A percentile compares a stretch with the other conserved stretches of the same genome.
These are phyloP conservation scores for Pterois miles DNA, from an alignment of 2,797 vertebrate species.

Conservation along the genomic window DNA sequence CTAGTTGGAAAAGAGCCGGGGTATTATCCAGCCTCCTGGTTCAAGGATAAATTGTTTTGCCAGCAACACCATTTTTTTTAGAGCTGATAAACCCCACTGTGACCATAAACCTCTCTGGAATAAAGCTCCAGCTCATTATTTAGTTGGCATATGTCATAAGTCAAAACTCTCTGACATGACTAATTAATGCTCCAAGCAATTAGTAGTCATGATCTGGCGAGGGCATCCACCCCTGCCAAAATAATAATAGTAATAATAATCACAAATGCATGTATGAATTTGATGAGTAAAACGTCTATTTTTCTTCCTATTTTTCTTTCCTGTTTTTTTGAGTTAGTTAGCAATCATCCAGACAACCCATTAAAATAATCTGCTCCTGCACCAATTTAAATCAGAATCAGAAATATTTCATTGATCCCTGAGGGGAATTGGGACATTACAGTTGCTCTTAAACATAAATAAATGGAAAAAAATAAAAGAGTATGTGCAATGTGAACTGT, in stretches of 20 bases:
- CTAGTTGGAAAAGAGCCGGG: not conserved
- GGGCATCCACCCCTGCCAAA: not conserved
- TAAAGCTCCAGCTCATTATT: not conserved
- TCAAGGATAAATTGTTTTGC: not conserved
- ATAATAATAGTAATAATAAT: too few species aligned
- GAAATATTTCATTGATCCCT: accelerated
- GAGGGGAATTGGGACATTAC: too few species aligned
- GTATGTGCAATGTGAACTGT: too few species aligned
- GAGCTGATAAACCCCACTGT: not conserved
- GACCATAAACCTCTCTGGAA: not conserved
- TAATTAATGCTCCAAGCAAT: not conserved
- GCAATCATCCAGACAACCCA: not conserved
- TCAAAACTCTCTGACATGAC: not conserved
- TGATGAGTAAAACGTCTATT: not conserved
- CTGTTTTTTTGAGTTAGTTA: not conserved
- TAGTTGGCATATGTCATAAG: not conserved
- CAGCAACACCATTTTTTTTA: not conserved
- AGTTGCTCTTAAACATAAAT: too few species aligned
- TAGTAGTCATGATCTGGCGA: not conserved
- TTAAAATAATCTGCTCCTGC: not conserved
- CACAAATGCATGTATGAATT: not conserved
- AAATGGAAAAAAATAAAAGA: too few species aligned
- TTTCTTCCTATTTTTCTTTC: too few species aligned
- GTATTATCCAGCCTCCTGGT: not conserved
- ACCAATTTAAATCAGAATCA: not conserved